Evolutionary conservation across 2,797 vertebrate species (phyloP).

Genomic region (Rhabdomys pumilio): DNA sequence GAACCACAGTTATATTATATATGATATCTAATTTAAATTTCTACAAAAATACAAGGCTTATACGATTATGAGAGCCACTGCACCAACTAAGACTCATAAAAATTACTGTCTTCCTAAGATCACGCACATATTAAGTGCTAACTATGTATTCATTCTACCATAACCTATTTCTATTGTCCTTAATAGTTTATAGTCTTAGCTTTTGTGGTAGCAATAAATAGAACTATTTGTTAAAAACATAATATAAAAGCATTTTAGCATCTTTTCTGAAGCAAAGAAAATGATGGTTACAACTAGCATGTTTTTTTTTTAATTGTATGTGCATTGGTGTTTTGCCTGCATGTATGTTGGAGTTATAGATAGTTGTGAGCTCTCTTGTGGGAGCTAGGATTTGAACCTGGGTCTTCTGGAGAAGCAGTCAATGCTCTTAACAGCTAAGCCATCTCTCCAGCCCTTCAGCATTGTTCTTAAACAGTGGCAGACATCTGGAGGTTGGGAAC

Average conservation of each 20-base stretch:
- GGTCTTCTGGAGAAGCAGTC: neutral
- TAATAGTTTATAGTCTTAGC: conserved; percentile 8
- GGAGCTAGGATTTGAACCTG: neutral
- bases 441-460: neutral
- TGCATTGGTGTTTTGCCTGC: neutral
- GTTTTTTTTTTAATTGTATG: neutral
- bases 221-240: conserved; percentile 45
- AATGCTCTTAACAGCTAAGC: neutral
- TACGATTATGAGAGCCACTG: conserved; percentile 38
- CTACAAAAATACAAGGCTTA: conserved; percentile 24
- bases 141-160: conserved; percentile 12
- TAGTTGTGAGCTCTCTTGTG: neutral
- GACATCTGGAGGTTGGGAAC: neutral
- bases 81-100: conserved; percentile 36
- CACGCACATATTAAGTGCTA: conserved; percentile 8
- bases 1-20: neutral
- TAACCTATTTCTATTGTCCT: neutral
- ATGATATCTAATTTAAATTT: neutral
- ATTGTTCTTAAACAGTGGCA: neutral
- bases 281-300: neutral
- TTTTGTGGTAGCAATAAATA: conserved; percentile 47
- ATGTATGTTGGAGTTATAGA: neutral
- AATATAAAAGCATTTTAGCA: neutral
- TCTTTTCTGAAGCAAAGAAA: conserved; percentile 60
- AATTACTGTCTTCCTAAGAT: conserved; percentile 48